phyloP scores from a whole-genome alignment of 35 echinoderm and acorn worm species.

The Lytechinus variegatus region DNA sequence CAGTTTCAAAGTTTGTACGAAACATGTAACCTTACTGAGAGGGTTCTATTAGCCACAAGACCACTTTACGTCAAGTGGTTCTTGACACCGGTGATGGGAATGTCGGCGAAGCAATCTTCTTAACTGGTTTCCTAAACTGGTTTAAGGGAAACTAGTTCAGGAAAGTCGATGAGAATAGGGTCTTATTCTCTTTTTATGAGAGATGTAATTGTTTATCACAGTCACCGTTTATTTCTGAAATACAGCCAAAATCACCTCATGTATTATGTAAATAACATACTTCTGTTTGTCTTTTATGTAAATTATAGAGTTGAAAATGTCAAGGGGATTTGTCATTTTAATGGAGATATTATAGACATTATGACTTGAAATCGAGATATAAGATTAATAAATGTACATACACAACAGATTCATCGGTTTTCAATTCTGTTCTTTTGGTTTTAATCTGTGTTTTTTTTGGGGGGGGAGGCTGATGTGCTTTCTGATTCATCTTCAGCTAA shows the following conservation, averaged over 20 bases:
- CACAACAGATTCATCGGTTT: not conserved
- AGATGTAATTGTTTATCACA: not conserved
- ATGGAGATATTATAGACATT: not conserved
- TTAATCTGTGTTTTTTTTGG: not conserved
- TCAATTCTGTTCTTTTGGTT: not conserved
- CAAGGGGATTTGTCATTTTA: not conserved
- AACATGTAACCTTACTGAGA: too few species aligned
- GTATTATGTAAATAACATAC: not conserved
- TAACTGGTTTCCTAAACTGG: too few species aligned
- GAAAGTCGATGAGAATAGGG: not conserved
- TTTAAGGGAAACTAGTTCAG: too few species aligned
- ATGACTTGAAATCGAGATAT: conserved; percentile 11
- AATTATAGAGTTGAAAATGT: not conserved
- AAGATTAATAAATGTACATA: conserved; percentile 1
- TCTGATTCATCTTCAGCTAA: not conserved
- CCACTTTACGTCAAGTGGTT: too few species aligned
- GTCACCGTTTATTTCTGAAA: not conserved
- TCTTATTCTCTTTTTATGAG: not conserved
- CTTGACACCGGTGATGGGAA: too few species aligned
- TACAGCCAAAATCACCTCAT: conserved; percentile 7
- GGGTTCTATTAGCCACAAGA: too few species aligned
- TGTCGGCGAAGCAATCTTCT: too few species aligned
- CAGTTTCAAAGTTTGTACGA: too few species aligned
- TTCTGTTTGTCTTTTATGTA: not conserved
- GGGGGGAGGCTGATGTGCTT: not conserved